Evolutionary conservation across 1,140 invertebrate genomes (phyloP), one percentile per base, ranked within the genome.

Genomic region (Agraylea sexmaculata): DNA sequence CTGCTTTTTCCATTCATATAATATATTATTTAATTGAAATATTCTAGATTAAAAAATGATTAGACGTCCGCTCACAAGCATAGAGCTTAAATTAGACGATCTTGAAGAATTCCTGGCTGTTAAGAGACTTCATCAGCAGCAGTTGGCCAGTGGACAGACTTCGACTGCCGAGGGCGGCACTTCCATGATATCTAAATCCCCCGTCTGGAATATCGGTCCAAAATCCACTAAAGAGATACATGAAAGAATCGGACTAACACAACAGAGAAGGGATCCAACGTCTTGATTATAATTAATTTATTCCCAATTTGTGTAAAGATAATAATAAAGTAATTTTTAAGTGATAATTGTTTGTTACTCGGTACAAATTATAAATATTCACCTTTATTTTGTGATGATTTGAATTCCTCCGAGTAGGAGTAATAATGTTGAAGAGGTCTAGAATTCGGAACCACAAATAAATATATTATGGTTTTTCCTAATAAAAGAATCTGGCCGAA

Each of bases 81-180:
- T 86, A 45, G 79, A 80, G 45, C 60, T 85, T 45, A 82, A 81
- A 56, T 59, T 85, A 12, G 78, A 84, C 19, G 83, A 86, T 61
- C 60, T 86, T 18, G 68, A 73, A 49, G 83, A 86, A 54, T 85
- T 80, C 53, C 77, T 83, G 49, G 50, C 60, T 0, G 63, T 68
- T 46, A 68, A 57, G 34, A 52, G 60, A 32, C n/a, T n/a, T n/a
- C n/a, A n/a, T n/a, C n/a, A n/a, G n/a, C 70, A 73, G 38, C 66
- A 69, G 53, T 47, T 46, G 2, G 56, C 55, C 34, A 55, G 51
- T 43, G 56, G 55, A n/a, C 59, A 63, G 15, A 59, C 68, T 40
- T 49, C 53, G 1, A 66, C 64, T 40, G 73, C 75, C 53, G 66
- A 69, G 46, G 57, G 64, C 33, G 70, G 73, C 23, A 70, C 69